Evolutionary conservation across 2,113 vertebrate genomes (phyloP).

Genomic region (Chlamydotis undulata): DNA sequence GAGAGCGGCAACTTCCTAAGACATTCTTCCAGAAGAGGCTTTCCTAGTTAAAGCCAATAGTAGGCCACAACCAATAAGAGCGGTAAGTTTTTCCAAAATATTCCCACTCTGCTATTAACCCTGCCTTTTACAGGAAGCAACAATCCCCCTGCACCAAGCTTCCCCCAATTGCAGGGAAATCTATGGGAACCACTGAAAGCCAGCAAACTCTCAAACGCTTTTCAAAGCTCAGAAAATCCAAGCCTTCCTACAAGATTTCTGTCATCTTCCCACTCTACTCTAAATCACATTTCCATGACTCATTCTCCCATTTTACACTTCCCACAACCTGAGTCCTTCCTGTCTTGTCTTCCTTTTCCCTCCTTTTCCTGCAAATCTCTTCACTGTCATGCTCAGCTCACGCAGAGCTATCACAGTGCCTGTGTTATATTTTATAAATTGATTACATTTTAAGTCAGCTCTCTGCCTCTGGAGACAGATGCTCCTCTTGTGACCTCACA

Average conservation of each 20-base stretch:
- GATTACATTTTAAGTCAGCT: not conserved
- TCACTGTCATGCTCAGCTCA: not conserved
- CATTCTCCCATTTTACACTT: conserved; percentile 46
- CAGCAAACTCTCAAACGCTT: not conserved
- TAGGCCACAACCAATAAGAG: not conserved
- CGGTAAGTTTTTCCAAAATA: not conserved
- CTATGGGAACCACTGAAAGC: not conserved
- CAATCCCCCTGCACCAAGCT: not conserved
- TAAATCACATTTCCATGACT: conserved; percentile 34
- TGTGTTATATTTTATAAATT: not conserved
- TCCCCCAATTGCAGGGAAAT: not conserved
- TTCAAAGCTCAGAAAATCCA: conserved; percentile 40
- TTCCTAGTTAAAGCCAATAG: not conserved
- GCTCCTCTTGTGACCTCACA: accelerated
- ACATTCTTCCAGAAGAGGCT: not conserved
- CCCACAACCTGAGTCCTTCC: conserved; percentile 32
- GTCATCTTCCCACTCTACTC: conserved; percentile 42
- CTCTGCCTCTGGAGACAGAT: not conserved
- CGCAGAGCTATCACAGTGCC: accelerated
- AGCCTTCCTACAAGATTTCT: conserved; percentile 34
- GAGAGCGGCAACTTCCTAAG: not conserved
- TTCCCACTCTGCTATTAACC: not conserved
- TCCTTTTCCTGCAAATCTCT: not conserved
- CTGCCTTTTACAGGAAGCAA: not conserved
- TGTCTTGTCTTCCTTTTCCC: conserved; percentile 15